Evolutionary conservation across 2,797 vertebrate genomes (phyloP).

Genomic region (Sebastes kiyomatsui): DNA sequence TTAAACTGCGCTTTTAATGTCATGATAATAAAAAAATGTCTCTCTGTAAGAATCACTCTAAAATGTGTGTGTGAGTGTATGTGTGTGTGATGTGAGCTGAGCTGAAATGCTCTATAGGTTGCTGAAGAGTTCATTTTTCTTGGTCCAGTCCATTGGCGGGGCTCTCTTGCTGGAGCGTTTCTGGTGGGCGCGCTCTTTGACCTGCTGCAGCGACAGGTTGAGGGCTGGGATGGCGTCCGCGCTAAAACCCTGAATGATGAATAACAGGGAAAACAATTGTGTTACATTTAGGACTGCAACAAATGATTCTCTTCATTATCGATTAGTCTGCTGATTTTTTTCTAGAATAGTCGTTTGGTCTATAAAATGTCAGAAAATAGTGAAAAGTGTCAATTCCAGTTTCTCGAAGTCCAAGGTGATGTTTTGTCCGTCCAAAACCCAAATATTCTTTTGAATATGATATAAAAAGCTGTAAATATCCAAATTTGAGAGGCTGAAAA

Average conservation of each 20-base stretch:
- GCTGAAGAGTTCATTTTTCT: slow-evolving; percentile 98
- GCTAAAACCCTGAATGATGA: slow-evolving; percentile 50
- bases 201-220: slow-evolving; percentile 89
- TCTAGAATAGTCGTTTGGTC: too few relatives aligned
- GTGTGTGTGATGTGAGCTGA: slow-evolving; percentile 11
- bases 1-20: slow-evolving; percentile 35
- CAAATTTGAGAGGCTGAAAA: too few relatives aligned
- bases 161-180: slow-evolving; percentile 93
- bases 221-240: slow-evolving; percentile 81
- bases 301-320: too few relatives aligned
- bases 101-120: slow-evolving; percentile 85
- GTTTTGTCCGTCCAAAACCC: too few relatives aligned
- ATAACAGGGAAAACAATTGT: background rate
- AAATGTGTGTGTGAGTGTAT: background rate
- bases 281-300: background rate
- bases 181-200: slow-evolving; percentile 93
- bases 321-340: too few relatives aligned
- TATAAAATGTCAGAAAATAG: too few relatives aligned
- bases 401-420: too few relatives aligned
- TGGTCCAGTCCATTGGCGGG: slow-evolving; percentile 98
- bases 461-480: too few relatives aligned
- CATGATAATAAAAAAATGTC: slow-evolving; percentile 22
- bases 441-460: too few relatives aligned
- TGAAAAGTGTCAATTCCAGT: too few relatives aligned
- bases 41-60: slow-evolving; percentile 21